These are phyloP conservation scores for Lophius americanus DNA, from an alignment of 2,797 vertebrate genomes.

Conservation along the genomic window DNA sequence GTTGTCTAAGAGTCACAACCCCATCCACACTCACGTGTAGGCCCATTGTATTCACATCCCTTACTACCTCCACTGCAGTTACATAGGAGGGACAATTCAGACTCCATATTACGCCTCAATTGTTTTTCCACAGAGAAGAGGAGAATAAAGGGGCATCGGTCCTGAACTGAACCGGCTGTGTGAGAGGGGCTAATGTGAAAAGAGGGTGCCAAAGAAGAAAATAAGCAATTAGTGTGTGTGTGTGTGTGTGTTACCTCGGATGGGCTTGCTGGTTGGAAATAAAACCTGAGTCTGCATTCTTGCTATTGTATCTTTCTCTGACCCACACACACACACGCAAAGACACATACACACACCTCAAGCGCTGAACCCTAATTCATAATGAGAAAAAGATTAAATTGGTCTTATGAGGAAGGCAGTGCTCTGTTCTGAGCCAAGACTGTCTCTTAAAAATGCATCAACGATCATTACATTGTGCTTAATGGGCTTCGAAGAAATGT, in stretches of 20 bases:
- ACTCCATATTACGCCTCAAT: no score
- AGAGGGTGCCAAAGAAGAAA: no score
- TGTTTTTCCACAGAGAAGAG: no score
- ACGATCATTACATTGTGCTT: constrained; percentile 65
- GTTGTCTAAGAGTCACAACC: no score
- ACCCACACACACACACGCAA: constrained; percentile 26
- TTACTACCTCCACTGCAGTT: no score
- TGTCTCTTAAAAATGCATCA: constrained; percentile 75
- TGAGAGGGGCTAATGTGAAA: no score
- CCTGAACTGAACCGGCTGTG: no score
- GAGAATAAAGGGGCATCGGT: no score
- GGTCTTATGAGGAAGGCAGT: constrained; percentile 61
- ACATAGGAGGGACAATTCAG: no score
- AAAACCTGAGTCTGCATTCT: constrained; percentile 41
- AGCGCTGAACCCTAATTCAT: constrained; percentile 52
- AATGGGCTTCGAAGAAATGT: constrained; percentile 63
- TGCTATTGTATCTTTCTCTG: neutral
- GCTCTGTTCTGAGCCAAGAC: constrained; percentile 58
- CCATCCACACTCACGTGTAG: no score
- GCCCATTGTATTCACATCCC: no score
- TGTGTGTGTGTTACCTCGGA: neutral
- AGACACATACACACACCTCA: constrained; percentile 20
- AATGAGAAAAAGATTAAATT: constrained; percentile 71
- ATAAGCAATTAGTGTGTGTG: no score
- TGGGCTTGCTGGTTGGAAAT: constrained; percentile 11